Conservation (phyloP, 2,797 vertebrate species). For the Gallinago solitaria region DNA sequence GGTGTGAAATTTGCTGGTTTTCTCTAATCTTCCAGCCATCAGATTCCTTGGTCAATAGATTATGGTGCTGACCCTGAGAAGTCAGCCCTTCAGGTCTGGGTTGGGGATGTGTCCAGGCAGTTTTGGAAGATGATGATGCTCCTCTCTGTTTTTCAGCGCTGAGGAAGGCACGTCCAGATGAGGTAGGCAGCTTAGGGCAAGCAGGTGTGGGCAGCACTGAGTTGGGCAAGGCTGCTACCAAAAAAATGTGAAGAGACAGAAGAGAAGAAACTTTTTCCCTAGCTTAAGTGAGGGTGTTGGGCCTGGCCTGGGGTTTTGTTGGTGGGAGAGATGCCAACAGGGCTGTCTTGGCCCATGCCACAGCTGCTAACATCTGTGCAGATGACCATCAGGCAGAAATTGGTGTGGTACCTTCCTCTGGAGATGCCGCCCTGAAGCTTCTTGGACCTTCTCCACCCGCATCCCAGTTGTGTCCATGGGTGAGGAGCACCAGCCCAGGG, state of each 20-base stretch:
- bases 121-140: not conserved
- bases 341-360: not conserved
- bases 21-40: not conserved
- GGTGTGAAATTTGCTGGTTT: not conserved
- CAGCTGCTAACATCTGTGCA: not conserved
- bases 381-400: not conserved
- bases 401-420: not conserved
- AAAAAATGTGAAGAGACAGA: not conserved
- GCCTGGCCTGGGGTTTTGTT: not conserved
- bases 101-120: fast-evolving
- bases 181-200: not conserved
- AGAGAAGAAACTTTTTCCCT: not conserved
- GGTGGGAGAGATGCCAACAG: not conserved
- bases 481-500: not conserved
- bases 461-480: not conserved
- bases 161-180: fast-evolving
- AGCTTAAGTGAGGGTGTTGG: not conserved
- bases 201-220: not conserved
- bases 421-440: not conserved
- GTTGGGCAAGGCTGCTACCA: fast-evolving
- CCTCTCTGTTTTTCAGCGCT: not conserved
- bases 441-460: fast-evolving
- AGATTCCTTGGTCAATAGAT: not conserved
- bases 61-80: not conserved
- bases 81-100: not conserved